Percentiles rank a stretch among this genome's conserved stretches.
Evolutionary conservation across 2,113 vertebrate genomes (phyloP).

Genomic region (Etia nguti): DNA sequence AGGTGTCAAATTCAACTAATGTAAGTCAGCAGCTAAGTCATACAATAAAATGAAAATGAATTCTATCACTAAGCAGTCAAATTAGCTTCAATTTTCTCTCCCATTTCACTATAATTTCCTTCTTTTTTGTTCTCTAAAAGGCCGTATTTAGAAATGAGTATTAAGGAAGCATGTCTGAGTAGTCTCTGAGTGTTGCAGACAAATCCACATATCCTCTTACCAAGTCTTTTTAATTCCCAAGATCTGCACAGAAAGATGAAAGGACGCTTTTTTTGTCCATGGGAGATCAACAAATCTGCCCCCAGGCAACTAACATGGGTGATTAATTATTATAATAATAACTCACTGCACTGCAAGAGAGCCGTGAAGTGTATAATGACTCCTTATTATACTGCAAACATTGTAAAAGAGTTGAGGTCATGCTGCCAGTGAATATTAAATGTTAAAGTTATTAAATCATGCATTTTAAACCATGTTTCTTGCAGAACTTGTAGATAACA

Average conservation of each 20-base stretch:
- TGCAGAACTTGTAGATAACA: not conserved
- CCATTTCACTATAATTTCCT: not conserved
- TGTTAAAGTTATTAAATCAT: not conserved
- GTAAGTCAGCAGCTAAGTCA: not conserved
- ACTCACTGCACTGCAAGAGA: not conserved
- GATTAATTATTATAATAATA: constrained; percentile 22
- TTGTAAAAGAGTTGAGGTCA: not conserved
- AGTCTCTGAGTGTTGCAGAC: not conserved
- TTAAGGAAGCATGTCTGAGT: not conserved
- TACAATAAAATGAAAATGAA: not conserved
- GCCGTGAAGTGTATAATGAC: not conserved
- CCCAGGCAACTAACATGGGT: not conserved
- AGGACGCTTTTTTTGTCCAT: not conserved
- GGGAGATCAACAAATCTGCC: not conserved
- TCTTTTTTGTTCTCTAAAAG: not conserved
- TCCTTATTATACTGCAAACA: not conserved
- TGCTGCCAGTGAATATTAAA: not conserved
- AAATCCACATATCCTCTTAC: not conserved
- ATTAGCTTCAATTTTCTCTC: not conserved
- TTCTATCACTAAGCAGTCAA: not conserved
- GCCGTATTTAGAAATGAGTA: not conserved
- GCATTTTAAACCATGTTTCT: not conserved
- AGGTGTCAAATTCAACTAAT: not conserved
- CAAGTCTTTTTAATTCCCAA: not conserved
- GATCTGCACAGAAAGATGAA: not conserved